These are phyloP conservation scores for Heliconius hewitsoni DNA, from an alignment of 1,140 invertebrate genomes.

Conservation along the genomic window DNA sequence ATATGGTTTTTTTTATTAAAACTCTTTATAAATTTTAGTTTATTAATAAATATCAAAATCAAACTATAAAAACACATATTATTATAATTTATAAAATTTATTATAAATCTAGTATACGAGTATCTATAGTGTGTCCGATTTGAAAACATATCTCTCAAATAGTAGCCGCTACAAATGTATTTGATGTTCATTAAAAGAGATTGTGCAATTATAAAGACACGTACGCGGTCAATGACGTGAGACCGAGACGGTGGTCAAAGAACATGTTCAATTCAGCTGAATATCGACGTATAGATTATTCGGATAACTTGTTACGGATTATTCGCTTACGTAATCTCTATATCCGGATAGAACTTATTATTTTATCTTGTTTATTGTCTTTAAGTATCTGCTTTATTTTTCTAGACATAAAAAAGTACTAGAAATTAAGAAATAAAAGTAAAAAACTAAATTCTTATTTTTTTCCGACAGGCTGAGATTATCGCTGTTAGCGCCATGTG, in stretches of 20 bases:
- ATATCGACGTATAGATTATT: conserved; percentile 16
- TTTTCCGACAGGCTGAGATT: no score
- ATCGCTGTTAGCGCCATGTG: no score
- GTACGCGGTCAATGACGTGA: conserved; percentile 15
- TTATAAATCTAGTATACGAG: neutral
- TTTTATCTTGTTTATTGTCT: conserved; percentile 2
- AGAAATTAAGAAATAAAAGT: no score
- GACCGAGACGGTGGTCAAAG: conserved; percentile 10
- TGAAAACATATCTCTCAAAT: neutral
- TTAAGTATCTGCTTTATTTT: neutral
- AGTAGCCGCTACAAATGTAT: neutral
- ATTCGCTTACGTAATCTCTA: conserved; percentile 10
- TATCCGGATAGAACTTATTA: neutral
- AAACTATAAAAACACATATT: neutral
- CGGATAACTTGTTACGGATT: conserved; percentile 12
- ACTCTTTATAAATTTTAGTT: no score
- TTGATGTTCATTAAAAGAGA: neutral
- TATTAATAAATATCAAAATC: neutral
- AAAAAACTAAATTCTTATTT: no score
- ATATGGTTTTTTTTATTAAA: no score
- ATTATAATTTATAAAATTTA: neutral
- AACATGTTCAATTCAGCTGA: conserved; percentile 17
- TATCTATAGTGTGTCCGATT: neutral
- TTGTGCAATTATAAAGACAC: conserved; percentile 7
- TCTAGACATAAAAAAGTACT: neutral